Evolutionary conservation across 2,797 vertebrate species (phyloP).

Genomic region (Poliocrania exsul): DNA sequence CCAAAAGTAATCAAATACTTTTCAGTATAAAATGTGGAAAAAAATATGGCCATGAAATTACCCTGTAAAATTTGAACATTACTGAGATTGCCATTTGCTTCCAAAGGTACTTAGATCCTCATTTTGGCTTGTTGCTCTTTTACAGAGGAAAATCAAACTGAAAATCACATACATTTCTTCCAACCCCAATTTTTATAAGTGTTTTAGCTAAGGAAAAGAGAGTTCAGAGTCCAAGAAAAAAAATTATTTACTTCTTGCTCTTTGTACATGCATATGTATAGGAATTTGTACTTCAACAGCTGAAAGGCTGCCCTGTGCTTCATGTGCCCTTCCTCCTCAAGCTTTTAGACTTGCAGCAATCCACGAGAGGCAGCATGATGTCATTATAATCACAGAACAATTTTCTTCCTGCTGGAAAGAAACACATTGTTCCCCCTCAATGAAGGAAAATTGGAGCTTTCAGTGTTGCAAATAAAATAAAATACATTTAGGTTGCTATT

Average conservation of each 20-base stretch:
- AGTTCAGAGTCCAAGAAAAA: not conserved
- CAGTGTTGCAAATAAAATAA: slow-evolving; percentile 16
- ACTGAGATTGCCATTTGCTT: not conserved
- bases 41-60: not conserved
- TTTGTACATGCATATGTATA: not conserved
- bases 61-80: not conserved
- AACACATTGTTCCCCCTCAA: slow-evolving; percentile 8
- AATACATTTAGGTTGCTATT: slow-evolving; percentile 18
- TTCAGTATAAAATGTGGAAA: not conserved
- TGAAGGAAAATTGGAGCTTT: slow-evolving; percentile 55
- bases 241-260: not conserved
- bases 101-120: not conserved
- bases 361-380: slow-evolving; percentile 6
- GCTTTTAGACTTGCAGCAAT: not conserved
- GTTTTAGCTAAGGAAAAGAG: not conserved
- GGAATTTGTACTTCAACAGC: not conserved
- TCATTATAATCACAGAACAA: slow-evolving; percentile 50
- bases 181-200: not conserved
- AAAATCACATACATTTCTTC: not conserved
- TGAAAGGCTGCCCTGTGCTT: not conserved
- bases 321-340: not conserved
- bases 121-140: not conserved
- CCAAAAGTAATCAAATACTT: not conserved
- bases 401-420: slow-evolving; percentile 57
- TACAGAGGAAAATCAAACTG: not conserved